These are phyloP conservation scores for Scomber colias DNA, from an alignment of 2,113 vertebrate genomes.

Conservation along the genomic window DNA sequence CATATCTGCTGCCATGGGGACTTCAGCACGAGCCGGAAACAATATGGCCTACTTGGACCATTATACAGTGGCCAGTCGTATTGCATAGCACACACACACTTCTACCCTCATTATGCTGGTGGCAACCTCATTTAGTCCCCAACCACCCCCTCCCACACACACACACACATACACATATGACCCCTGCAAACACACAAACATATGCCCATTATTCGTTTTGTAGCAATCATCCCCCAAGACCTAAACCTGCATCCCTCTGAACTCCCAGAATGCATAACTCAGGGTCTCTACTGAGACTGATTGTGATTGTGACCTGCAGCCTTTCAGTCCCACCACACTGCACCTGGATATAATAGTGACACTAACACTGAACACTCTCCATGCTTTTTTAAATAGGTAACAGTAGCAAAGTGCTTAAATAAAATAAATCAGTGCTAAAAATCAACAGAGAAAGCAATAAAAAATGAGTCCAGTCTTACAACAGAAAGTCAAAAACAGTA, in stretches of 20 bases:
- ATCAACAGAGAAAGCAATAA: background rate
- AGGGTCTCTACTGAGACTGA: background rate
- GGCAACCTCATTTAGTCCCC: conserved; percentile 53
- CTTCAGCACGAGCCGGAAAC: conserved; percentile 75
- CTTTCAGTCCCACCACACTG: background rate
- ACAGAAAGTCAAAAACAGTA: background rate
- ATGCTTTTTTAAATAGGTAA: background rate
- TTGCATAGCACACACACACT: conserved; percentile 26
- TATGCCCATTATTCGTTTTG: conserved; percentile 43
- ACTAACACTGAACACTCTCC: background rate
- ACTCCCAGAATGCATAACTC: conserved; percentile 36
- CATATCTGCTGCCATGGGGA: conserved; percentile 80
- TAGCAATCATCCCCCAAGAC: conserved; percentile 26
- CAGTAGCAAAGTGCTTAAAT: background rate
- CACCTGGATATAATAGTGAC: background rate
- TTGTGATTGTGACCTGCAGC: background rate
- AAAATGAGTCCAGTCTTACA: background rate
- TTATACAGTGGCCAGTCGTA: conserved; percentile 58
- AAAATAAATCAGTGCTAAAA: background rate
- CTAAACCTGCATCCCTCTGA: conserved; percentile 6
- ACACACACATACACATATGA: conserved; percentile 1
- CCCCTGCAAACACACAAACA: conserved; percentile 36
- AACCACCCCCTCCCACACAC: conserved; percentile 23
- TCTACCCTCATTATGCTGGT: conserved; percentile 61
- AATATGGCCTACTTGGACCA: conserved; percentile 66